phyloP scores from a whole-genome alignment of 2,113 vertebrate genomes.

The Corvus hawaiiensis region DNA sequence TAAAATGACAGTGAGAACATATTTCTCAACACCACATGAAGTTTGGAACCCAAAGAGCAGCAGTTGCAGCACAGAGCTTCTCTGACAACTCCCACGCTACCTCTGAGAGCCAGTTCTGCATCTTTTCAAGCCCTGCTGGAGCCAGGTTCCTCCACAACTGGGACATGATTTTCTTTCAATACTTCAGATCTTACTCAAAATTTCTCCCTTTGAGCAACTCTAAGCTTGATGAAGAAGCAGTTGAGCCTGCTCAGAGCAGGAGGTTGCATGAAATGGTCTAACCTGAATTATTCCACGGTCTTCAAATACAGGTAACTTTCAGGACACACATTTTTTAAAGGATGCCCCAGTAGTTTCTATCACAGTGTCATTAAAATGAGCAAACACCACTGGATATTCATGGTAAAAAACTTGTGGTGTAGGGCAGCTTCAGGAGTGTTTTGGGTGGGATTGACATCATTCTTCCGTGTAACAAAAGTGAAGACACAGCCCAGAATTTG shows the following conservation, averaged over 20 bases:
- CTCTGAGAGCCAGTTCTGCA: not conserved
- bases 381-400: not conserved
- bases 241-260: not conserved
- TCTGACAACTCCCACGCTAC: not conserved
- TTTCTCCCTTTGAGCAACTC: not conserved
- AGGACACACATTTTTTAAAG: not conserved
- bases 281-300: not conserved
- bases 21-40: not conserved
- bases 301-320: not conserved
- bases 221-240: not conserved
- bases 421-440: not conserved
- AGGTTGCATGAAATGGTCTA: not conserved
- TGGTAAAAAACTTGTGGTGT: not conserved
- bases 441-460: not conserved
- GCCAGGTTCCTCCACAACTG: not conserved
- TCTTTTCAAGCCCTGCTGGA: not conserved
- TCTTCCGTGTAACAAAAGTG: not conserved
- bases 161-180: not conserved
- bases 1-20: not conserved
- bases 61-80: not conserved
- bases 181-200: not conserved
- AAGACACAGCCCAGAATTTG: not conserved
- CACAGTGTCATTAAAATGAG: not conserved
- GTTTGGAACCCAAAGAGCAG: not conserved
- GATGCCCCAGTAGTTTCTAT: not conserved